Conservation (phyloP, 2,888 invertebrate species). For the Congeria kusceri region DNA sequence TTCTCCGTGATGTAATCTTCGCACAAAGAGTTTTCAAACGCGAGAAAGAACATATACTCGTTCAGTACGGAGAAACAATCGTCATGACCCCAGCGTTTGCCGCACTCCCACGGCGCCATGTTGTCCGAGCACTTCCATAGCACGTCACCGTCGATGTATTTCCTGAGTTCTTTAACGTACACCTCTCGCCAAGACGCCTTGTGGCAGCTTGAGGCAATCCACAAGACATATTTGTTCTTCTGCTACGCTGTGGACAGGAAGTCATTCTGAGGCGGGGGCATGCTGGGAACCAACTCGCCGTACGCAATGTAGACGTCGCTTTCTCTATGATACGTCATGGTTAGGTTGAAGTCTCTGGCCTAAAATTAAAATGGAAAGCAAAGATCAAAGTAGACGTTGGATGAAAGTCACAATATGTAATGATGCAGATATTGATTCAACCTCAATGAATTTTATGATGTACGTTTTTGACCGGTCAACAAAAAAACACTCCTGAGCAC, state of each 20-base stretch:
- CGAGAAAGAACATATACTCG: constrained; percentile 38
- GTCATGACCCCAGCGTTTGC: constrained; percentile 16
- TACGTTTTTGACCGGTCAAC: too few species aligned
- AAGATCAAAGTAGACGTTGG: too few species aligned
- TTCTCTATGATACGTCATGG: constrained; percentile 44
- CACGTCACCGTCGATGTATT: constrained; percentile 31
- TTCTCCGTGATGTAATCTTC: constrained; percentile 46
- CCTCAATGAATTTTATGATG: too few species aligned
- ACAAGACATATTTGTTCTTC: constrained; percentile 30
- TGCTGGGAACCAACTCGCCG: constrained; percentile 26
- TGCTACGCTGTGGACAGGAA: constrained; percentile 18
- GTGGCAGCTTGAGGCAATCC: constrained; percentile 27
- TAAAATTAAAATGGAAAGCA: not conserved
- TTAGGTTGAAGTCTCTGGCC: constrained; percentile 32
- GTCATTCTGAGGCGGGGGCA: not conserved
- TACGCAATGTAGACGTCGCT: constrained; percentile 45
- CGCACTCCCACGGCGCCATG: constrained; percentile 23
- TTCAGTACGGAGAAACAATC: constrained; percentile 34
- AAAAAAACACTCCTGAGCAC: too few species aligned
- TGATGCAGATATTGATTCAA: too few species aligned
- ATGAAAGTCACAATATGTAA: too few species aligned
- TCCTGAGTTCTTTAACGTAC: constrained; percentile 18
- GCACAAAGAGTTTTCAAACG: constrained; percentile 50
- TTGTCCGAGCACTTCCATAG: constrained; percentile 18
- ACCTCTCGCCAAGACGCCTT: constrained; percentile 25